phyloP scores from a whole-genome alignment of 2,113 vertebrate genomes.

The Pachycephala philippinensis region DNA sequence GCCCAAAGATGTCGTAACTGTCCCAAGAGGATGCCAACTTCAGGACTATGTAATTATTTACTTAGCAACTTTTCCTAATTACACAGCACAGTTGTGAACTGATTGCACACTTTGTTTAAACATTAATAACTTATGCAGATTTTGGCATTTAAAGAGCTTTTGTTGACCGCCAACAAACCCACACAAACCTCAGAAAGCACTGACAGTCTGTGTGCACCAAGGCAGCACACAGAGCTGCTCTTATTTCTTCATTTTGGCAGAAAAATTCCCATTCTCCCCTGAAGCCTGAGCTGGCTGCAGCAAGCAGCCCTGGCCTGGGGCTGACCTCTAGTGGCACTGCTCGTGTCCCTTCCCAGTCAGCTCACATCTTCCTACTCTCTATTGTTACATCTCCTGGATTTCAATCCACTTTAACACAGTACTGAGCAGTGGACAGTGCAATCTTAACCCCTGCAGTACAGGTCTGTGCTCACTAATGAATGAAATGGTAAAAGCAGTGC shows the following conservation, averaged over 20 bases:
- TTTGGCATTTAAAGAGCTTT: background rate
- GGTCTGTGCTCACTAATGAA: background rate
- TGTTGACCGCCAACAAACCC: background rate
- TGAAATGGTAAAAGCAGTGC: background rate
- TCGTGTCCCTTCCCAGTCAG: background rate
- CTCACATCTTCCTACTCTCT: rapidly evolving
- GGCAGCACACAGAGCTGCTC: background rate
- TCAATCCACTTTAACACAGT: rapidly evolving
- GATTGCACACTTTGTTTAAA: background rate
- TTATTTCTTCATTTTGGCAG: background rate
- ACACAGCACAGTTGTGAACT: background rate
- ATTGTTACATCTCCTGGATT: background rate
- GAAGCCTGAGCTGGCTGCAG: background rate
- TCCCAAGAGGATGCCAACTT: background rate
- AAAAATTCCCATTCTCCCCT: background rate
- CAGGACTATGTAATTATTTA: background rate
- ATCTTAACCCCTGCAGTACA: background rate
- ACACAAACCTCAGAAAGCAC: background rate
- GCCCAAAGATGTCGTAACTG: background rate
- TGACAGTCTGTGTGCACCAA: background rate
- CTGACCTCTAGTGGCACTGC: conserved; percentile 56
- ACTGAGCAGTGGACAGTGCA: background rate
- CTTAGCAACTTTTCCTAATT: background rate
- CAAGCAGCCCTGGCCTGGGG: background rate
- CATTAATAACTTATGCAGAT: background rate